These are phyloP conservation scores for Bergia puertoricense DNA, from an alignment of 92 coral and sea anemone species.

Conservation along the genomic window DNA sequence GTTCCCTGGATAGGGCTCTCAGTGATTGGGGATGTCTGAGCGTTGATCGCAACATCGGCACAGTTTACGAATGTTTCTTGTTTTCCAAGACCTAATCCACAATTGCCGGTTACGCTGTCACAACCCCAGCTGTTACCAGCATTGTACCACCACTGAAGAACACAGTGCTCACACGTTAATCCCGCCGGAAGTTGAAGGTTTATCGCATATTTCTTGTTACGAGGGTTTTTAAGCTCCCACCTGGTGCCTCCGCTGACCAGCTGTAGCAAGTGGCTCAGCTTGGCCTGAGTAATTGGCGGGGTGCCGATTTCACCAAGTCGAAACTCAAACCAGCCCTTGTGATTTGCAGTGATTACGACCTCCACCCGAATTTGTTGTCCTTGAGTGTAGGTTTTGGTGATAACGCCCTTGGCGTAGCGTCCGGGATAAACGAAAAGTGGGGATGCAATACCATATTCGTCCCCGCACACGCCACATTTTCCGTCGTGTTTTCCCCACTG, in stretches of 20 bases:
- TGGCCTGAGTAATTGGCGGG: constrained; percentile 77
- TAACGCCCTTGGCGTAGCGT: constrained; percentile 55
- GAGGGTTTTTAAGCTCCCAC: not conserved
- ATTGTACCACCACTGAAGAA: constrained; percentile 24
- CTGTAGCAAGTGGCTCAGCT: constrained; percentile 60
- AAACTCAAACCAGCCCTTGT: constrained; percentile 73
- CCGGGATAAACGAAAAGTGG: constrained; percentile 68
- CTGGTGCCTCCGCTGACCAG: constrained; percentile 53
- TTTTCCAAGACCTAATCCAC: not conserved
- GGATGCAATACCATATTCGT: constrained; percentile 39
- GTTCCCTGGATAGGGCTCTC: not conserved
- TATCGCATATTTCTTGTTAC: not conserved
- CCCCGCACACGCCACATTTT: constrained; percentile 65
- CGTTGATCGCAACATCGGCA: constrained; percentile 14
- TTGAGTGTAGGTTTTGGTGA: constrained; percentile 62
- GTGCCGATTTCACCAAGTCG: constrained; percentile 69
- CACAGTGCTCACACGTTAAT: constrained; percentile 28
- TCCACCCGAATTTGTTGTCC: constrained; percentile 59
- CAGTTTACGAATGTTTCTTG: constrained; percentile 23
- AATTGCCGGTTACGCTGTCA: not conserved
- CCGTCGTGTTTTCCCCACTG: constrained; percentile 45
- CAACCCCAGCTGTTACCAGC: constrained; percentile 3
- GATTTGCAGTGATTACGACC: constrained; percentile 78
- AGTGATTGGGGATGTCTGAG: not conserved
- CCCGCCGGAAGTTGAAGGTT: not conserved